Evolutionary conservation across 2,888 invertebrate genomes (phyloP), one percentile per base, ranked within the genome.

Genomic region (Xestia sexstrigata): DNA sequence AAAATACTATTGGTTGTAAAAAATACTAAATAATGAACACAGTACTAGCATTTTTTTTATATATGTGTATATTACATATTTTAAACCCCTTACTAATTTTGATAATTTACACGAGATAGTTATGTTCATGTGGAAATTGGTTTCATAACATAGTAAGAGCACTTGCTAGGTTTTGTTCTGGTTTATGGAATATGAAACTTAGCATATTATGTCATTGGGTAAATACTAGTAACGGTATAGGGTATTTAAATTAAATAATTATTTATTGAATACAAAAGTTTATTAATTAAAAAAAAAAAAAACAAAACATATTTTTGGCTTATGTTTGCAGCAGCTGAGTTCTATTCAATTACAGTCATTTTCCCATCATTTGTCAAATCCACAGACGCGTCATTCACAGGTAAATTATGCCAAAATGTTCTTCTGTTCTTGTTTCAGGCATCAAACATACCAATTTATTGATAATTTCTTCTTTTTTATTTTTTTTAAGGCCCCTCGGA

Each of bases 361-460:
- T 73, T 65, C 76, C 82, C 82, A 70, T 76, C 71, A 79, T 82
- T 79, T 55, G 68, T 74, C 70, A 76, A 82, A 76, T 82, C 78
- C 15, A 74, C 73, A 65, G 79, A 76, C 58, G 74, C 65, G 79
- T 79, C 74, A 82, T 79, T 82, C 35, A 82, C 42, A 26, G 62
- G 76, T 82, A 79, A 71, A 82, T 82, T 82, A 55, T 74, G 66
- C 76, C 79, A 77, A 82, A 78, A 77, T 76, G 69, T n/a, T n/a
- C n/a, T n/a, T n/a, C 7, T 68, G 74, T 76, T 79, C 76, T 82
- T 79, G 79, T 45, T 74, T 79, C 82, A 35, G 77, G 74, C 82
- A 82, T 80, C 75, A 82, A 26, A 20, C 58, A 78, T 30, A 67
- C 73, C 60, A 79, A 78, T 78, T 80, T 80, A 73, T 69, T 78